phyloP scores from a whole-genome alignment of 2,113 vertebrate genomes.

The Cygnus buccinator region DNA sequence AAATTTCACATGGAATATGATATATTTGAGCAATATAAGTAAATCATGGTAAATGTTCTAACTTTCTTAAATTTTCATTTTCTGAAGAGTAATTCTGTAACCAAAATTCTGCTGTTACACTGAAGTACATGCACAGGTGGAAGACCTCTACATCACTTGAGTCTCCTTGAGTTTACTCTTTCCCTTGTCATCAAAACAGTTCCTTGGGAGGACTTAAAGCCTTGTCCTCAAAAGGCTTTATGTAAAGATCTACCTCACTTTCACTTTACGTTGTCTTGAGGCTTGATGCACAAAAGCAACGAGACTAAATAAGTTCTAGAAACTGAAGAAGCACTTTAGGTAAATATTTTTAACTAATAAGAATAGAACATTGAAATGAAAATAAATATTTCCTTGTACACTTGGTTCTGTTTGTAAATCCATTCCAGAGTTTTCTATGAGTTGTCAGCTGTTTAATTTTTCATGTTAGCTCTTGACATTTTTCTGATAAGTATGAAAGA shows the following conservation, averaged over 20 bases:
- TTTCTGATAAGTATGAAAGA: conserved; percentile 51
- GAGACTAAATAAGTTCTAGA: not conserved
- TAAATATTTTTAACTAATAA: not conserved
- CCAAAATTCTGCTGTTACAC: not conserved
- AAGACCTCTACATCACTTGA: not conserved
- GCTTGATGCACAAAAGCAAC: not conserved
- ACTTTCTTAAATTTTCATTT: not conserved
- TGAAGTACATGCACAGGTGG: not conserved
- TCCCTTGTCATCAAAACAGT: not conserved
- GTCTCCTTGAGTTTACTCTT: not conserved
- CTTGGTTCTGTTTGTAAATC: not conserved
- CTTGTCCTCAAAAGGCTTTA: not conserved
- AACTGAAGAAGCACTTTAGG: not conserved
- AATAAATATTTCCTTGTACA: not conserved
- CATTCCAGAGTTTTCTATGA: not conserved
- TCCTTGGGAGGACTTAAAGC: not conserved
- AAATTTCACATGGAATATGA: not conserved
- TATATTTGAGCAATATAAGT: not conserved
- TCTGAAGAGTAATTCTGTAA: not conserved
- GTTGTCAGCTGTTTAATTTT: conserved; percentile 38
- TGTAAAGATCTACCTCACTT: not conserved
- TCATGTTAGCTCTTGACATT: conserved; percentile 21
- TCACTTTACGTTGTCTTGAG: not conserved
- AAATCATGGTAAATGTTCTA: not conserved
- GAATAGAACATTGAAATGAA: not conserved